These are phyloP conservation scores for Metacarcinus magister DNA, from an alignment of 2,888 invertebrate genomes.

Conservation along the genomic window DNA sequence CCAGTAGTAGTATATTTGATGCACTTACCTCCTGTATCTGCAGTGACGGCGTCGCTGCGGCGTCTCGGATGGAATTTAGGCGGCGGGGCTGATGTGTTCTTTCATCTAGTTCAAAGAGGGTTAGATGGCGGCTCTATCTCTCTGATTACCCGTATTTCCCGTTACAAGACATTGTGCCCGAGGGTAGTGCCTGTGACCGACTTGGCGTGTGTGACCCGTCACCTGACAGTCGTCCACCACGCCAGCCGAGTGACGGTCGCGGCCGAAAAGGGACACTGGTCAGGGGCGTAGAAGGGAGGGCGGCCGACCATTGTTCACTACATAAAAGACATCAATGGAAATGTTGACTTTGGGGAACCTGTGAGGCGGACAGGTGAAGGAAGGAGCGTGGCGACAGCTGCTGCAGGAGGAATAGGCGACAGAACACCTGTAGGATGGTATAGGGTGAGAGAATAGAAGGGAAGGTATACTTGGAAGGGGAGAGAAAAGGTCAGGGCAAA, in stretches of 20 bases:
- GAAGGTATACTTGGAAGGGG: not conserved
- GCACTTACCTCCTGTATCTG: not conserved
- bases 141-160: slow-evolving; percentile 38
- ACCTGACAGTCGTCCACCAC: slow-evolving; percentile 20
- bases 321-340: not conserved
- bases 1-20: not conserved
- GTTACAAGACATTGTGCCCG: not conserved
- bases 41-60: not conserved
- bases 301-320: slow-evolving; percentile 42
- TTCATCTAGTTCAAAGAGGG: not conserved
- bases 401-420: not conserved
- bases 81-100: not conserved
- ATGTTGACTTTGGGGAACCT: not conserved
- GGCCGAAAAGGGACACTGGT: slow-evolving; percentile 51
- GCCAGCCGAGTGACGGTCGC: not conserved
- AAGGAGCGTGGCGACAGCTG: not conserved
- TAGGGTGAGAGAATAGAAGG: not conserved
- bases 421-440: not conserved
- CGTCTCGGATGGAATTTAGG: not conserved
- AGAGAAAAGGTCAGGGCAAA: not conserved
- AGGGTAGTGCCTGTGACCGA: slow-evolving; percentile 19
- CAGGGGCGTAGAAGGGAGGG: slow-evolving; percentile 21
- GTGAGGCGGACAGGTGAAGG: slow-evolving; percentile 15
- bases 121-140: not conserved
- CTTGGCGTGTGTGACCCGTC: slow-evolving; percentile 29